Evolutionary conservation across 2,113 vertebrate species (phyloP), one percentile per base, ranked within the genome.

Genomic region (Cacatua alba): DNA sequence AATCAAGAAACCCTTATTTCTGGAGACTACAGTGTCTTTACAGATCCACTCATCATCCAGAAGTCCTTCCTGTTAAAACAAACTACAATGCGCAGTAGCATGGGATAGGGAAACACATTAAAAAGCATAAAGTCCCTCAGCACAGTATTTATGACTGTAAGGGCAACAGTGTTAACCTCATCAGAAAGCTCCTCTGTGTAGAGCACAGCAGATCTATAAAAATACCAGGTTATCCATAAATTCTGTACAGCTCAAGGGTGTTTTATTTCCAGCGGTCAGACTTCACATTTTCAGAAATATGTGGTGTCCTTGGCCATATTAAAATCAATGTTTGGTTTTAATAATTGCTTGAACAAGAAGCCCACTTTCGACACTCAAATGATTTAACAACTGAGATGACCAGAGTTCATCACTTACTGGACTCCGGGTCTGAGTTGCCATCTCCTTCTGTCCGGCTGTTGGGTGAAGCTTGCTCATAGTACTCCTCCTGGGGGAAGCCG

Each of bases 361-460:
- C 31, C 39, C 4, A 1, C 23, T 23, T 68, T 35, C 2, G 8
- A 57, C 5, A 21, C 29, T 39, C 13, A 6, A 76, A 43, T 6
- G 46, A 62, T 41, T 28, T n/a, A 91, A 81, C 3, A 18, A 72
- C 8, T 5, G 83, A 60, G 79, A 52, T 53, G 33, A 76, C 77
- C 65, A 59, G 62, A 93, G 55, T 23, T 86, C 46, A 15, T 72
- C 63, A 99, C 99, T 99, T 98, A 99, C 99, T 99, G 95, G 99
- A 99, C 98, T 99, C 99, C 0, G 99, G 99, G 97, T 99, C 99
- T 13, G 99, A 99, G 98, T 99, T 99, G 76, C 99, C 99, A 7
- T 99, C 99, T 81, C 99, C 99, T 96, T 99, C 99, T 0, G 99
- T 99, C 92, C 99, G 99, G 97, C 99, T 99, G 98, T 98, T 99